phyloP scores from a whole-genome alignment of 2,113 vertebrate species.

The Felis chaus region DNA sequence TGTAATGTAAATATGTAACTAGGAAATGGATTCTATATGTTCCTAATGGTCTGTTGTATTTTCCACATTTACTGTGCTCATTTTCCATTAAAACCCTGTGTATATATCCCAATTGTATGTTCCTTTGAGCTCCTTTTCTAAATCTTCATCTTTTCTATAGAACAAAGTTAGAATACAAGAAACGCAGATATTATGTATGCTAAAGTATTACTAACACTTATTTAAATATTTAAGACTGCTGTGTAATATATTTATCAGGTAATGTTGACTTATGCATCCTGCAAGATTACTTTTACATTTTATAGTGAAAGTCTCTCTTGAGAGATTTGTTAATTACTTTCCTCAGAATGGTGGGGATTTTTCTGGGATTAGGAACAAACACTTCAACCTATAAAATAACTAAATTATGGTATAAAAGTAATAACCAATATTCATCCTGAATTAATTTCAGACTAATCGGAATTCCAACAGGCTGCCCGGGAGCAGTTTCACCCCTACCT shows the following conservation, averaged over 20 bases:
- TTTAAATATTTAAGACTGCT: not conserved
- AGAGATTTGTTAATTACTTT: not conserved
- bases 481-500: not conserved
- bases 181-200: not conserved
- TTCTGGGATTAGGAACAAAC: not conserved
- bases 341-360: not conserved
- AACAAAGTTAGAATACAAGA: not conserved
- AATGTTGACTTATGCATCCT: not conserved
- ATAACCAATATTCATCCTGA: not conserved
- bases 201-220: not conserved
- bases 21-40: not conserved
- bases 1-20: slow-evolving; percentile 5
- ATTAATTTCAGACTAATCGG: not conserved
- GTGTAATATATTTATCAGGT: not conserved
- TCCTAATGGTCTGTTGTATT: slow-evolving; percentile 3
- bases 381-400: not conserved
- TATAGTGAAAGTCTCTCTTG: not conserved
- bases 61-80: not conserved
- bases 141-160: not conserved
- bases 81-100: not conserved
- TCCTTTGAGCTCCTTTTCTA: not conserved
- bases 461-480: not conserved
- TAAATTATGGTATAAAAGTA: not conserved
- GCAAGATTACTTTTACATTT: slow-evolving; percentile 8
- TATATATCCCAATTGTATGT: not conserved